A percentile compares a stretch with the other conserved stretches of the same genome.
These are phyloP conservation scores for Eumaeus atala DNA, from an alignment of 1,140 invertebrate genomes.

Conservation along the genomic window DNA sequence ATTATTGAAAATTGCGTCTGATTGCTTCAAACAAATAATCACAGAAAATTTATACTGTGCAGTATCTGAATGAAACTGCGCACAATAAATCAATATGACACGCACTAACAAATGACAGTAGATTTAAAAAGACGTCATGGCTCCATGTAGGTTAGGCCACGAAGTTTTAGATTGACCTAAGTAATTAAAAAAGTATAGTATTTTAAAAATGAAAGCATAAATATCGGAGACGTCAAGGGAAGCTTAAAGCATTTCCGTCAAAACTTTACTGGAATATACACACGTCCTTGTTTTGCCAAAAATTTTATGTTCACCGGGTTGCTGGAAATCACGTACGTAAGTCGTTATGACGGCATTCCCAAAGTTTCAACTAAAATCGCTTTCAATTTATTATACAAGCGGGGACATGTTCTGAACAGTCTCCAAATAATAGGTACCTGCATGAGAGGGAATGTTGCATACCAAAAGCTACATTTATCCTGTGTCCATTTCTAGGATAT, in stretches of 20 bases:
- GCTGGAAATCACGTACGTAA: slow-evolving; percentile 25
- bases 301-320: slow-evolving; percentile 17
- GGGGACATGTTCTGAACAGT: slow-evolving; percentile 24
- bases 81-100: too few species aligned
- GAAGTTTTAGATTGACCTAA: too few species aligned
- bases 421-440: slow-evolving; percentile 20
- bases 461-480: neutral
- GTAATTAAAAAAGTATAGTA: too few species aligned
- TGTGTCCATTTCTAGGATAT: neutral
- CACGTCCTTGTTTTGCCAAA: slow-evolving; percentile 28
- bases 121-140: too few species aligned
- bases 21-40: too few species aligned
- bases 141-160: too few species aligned
- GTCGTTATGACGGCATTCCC: slow-evolving; percentile 26
- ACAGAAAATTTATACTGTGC: too few species aligned
- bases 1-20: too few species aligned
- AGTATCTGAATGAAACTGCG: too few species aligned
- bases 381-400: slow-evolving; percentile 28
- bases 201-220: too few species aligned
- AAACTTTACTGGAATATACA: slow-evolving; percentile 11
- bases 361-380: slow-evolving; percentile 25
- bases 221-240: neutral
- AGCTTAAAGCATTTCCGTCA: slow-evolving; percentile 6
- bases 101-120: too few species aligned
- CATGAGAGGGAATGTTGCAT: slow-evolving; percentile 6